These are phyloP conservation scores for Tridacna crocea DNA, from an alignment of 2,888 invertebrate species.

Conservation along the genomic window DNA sequence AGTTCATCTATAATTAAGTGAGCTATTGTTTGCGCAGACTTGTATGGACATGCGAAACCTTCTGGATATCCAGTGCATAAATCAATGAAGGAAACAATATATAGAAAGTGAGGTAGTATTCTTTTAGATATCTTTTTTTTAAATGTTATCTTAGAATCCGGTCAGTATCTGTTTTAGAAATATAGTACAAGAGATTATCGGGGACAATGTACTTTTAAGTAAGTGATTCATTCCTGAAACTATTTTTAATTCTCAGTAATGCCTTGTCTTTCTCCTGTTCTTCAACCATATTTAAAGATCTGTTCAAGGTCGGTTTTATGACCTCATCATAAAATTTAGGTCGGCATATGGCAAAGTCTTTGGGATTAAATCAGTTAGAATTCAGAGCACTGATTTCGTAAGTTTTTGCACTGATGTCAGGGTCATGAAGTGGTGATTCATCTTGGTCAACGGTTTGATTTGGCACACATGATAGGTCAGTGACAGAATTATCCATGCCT, in stretches of 20 bases:
- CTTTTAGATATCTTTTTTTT: neutral
- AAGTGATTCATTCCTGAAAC: neutral
- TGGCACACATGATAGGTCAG: constrained; percentile 9
- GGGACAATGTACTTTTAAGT: neutral
- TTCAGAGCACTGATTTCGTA: constrained; percentile 9
- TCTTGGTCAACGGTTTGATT: too few species aligned
- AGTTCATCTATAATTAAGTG: constrained; percentile 39
- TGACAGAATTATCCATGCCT: too few species aligned
- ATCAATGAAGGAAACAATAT: too few species aligned
- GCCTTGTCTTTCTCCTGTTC: neutral
- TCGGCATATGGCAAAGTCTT: neutral
- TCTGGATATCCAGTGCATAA: too few species aligned
- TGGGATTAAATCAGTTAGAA: neutral
- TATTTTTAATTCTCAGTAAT: neutral
- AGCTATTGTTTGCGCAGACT: constrained; percentile 32
- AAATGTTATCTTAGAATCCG: neutral
- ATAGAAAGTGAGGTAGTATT: too few species aligned
- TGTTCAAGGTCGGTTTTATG: neutral
- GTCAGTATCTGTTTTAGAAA: too few species aligned
- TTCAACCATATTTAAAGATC: neutral
- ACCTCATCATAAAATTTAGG: constrained; percentile 1
- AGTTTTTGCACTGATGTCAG: neutral
- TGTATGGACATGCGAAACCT: constrained; percentile 35
- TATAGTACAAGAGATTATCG: too few species aligned
- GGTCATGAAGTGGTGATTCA: neutral